These are phyloP conservation scores for Archilochus colubris DNA, from an alignment of 2,113 vertebrate genomes.

Conservation along the genomic window DNA sequence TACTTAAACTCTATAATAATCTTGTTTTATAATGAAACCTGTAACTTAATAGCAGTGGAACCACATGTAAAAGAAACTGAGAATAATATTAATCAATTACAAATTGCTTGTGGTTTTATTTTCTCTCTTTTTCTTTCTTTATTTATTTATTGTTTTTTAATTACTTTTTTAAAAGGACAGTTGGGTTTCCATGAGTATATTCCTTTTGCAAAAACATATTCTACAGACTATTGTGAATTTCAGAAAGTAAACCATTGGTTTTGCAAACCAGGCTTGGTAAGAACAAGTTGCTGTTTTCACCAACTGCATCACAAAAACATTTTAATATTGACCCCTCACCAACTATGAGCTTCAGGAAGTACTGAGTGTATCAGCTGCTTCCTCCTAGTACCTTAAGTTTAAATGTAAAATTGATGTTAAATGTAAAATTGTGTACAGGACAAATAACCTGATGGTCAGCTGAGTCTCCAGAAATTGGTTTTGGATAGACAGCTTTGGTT, in stretches of 20 bases:
- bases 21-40: not conserved
- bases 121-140: not conserved
- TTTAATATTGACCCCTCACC: constrained; percentile 12
- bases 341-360: not conserved
- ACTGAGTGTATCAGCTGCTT: not conserved
- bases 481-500: not conserved
- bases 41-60: constrained; percentile 4
- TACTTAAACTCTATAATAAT: not conserved
- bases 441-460: not conserved
- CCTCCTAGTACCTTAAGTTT: not conserved
- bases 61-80: not conserved
- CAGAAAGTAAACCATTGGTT: not conserved
- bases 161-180: not conserved
- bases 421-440: not conserved
- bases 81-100: not conserved
- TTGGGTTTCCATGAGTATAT: not conserved
- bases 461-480: not conserved
- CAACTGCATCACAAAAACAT: not conserved
- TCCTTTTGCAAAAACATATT: constrained; percentile 21
- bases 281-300: not conserved
- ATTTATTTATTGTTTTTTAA: no score
- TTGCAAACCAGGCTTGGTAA: not conserved
- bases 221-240: not conserved
- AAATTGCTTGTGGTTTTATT: not conserved
- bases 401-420: not conserved